Evolutionary conservation across 2,888 invertebrate genomes (phyloP).

Genomic region (Cephus pulcher): DNA sequence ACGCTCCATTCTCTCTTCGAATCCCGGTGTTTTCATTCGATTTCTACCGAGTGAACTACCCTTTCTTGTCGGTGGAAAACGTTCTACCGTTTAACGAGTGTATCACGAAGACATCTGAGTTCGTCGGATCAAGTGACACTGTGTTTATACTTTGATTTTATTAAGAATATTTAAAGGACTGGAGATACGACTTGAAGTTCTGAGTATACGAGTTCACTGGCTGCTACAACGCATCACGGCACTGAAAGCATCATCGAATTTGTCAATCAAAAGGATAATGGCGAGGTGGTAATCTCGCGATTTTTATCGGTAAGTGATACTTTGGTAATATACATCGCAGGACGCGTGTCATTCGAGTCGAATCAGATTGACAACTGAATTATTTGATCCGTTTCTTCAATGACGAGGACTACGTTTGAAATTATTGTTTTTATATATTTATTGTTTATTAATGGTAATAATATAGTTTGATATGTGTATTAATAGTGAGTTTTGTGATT

Average conservation of each 20-base stretch:
- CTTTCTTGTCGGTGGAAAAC: background rate
- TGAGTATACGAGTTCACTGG: background rate
- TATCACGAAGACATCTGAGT: background rate
- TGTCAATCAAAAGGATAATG: background rate
- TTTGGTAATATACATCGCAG: background rate
- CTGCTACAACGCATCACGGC: background rate
- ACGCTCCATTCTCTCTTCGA: slow-evolving; percentile 32
- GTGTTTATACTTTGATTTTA: background rate
- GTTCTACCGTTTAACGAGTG: background rate
- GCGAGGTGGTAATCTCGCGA: slow-evolving; percentile 4
- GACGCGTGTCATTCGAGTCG: background rate
- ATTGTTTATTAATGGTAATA: background rate
- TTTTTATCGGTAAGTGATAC: background rate
- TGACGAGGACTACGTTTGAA: background rate
- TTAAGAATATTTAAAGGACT: background rate
- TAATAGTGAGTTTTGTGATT: background rate
- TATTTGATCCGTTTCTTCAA: background rate
- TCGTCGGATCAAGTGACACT: background rate
- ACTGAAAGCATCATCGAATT: background rate
- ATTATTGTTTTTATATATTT: background rate
- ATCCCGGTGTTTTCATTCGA: slow-evolving; percentile 31
- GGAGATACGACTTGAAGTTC: background rate
- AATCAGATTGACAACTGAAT: background rate
- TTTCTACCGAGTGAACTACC: slow-evolving; percentile 25
- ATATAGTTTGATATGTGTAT: background rate